Percentiles rank a stretch among this genome's conserved stretches.
Conservation (phyloP, 2,113 vertebrate species). For the Rhinoptilus africanus region DNA sequence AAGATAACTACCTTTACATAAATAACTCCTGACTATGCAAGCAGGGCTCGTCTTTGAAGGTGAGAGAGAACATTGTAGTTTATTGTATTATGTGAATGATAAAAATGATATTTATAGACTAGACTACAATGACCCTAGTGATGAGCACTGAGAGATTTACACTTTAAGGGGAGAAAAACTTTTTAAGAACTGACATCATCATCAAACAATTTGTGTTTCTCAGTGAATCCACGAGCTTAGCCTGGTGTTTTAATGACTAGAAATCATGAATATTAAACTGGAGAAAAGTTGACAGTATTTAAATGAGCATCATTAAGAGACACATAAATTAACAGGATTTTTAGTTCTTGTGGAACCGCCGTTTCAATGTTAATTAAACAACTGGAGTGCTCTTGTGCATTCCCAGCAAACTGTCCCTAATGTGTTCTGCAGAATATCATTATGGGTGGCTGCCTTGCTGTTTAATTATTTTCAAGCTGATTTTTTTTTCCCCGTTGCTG, state of each 20-base stretch:
- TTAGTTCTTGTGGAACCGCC: constrained; percentile 82
- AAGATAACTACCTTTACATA: constrained; percentile 61
- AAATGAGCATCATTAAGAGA: constrained; percentile 87
- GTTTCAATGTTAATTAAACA: constrained; percentile 87
- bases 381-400: constrained; percentile 79
- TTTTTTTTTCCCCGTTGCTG: constrained; percentile 71
- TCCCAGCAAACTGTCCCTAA: constrained; percentile 81
- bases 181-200: constrained; percentile 62
- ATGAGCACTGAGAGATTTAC: constrained; percentile 11
- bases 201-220: constrained; percentile 70
- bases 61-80: constrained; percentile 30
- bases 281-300: constrained; percentile 85
- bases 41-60: constrained; percentile 8
- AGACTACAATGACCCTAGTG: constrained; percentile 13
- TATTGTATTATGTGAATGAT: constrained; percentile 26
- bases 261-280: constrained; percentile 83
- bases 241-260: constrained; percentile 77
- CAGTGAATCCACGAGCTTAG: constrained; percentile 55
- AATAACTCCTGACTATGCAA: constrained; percentile 55
- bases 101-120: constrained; percentile 54
- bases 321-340: constrained; percentile 87
- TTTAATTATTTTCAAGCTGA: constrained; percentile 85
- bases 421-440: constrained; percentile 84
- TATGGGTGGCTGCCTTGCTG: constrained; percentile 85
- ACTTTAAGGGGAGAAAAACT: constrained; percentile 37